These are phyloP conservation scores for Leptinotarsa juncta DNA, from an alignment of 2,888 invertebrate species.

Conservation along the genomic window DNA sequence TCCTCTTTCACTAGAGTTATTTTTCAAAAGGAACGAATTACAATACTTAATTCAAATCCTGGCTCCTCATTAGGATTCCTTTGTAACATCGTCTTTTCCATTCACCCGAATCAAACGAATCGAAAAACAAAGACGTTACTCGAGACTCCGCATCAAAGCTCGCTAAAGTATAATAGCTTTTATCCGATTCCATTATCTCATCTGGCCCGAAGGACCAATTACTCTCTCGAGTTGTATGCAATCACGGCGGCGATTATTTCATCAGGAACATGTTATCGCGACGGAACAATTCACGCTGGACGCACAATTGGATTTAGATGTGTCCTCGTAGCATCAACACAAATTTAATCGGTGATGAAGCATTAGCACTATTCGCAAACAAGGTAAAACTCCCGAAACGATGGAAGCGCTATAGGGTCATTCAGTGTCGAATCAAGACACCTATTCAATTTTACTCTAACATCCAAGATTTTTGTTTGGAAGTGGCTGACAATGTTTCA, in stretches of 20 bases:
- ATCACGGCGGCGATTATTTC: slow-evolving; percentile 11
- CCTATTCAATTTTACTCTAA: too few relatives aligned
- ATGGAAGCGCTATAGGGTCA: not conserved
- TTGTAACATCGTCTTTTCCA: not conserved
- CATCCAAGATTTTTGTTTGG: too few relatives aligned
- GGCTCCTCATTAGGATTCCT: not conserved
- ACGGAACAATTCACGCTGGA: not conserved
- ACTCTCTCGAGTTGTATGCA: not conserved
- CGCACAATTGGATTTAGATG: not conserved
- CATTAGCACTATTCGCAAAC: not conserved
- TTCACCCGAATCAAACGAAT: not conserved
- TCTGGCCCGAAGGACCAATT: slow-evolving; percentile 10
- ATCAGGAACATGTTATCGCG: slow-evolving; percentile 1
- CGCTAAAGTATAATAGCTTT: slow-evolving; percentile 8
- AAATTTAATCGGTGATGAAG: not conserved
- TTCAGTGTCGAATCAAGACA: too few relatives aligned
- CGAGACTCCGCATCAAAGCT: not conserved
- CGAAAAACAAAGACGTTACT: not conserved
- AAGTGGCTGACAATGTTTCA: too few relatives aligned
- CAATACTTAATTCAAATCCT: not conserved
- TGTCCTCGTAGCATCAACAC: not conserved
- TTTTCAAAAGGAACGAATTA: not conserved
- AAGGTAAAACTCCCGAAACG: not conserved
- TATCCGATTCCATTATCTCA: slow-evolving; percentile 12
- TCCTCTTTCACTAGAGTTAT: not conserved